Evolutionary conservation across 1,140 invertebrate species (phyloP), one percentile per base, ranked within the genome.

Genomic region (Papilio glaucus): DNA sequence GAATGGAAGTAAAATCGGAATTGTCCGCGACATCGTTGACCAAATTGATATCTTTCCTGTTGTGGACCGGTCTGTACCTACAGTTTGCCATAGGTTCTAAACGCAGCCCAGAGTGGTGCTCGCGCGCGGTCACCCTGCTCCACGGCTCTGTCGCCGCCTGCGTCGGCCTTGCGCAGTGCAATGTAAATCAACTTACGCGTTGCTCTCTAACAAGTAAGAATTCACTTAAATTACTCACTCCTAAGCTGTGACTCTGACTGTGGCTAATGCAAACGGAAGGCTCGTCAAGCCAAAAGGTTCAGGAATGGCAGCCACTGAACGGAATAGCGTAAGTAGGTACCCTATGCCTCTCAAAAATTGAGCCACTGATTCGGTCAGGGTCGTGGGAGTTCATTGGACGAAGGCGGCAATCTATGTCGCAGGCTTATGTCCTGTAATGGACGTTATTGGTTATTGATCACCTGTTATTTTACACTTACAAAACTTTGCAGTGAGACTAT

Each of bases 111-210:
- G 94, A 94, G 74, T 94, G 88, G 84, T 85, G 80, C 38, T 91
- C 87, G 0, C 83, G 94, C 39, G 74, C 90, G 2, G 72, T 94
- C 6, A 91, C 91, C 0, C 77, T 94, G 4, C 71, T 93, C 0
- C 94, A 94, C 72, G 94, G 92, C 1, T 77, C 75, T 26, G 79
- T 94, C 0, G 86, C 90, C 1, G 80, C 88, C 4, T 74, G 86
- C 12, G 70, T 88, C 1, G 94, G 94, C 0, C 70, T 93, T 18
- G 76, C 80, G 37, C 93, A 94, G 72, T 94, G 94, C 72, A 75
- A 77, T n/a, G 60, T 84, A 0, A 63, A 45, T 4, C 67, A 37
- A 10, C 39, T 89, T 4, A 71, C 83, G 9, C 70, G 71, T 63
- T 79, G 65, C 29, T 79, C 78, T 9, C 77, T 90, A 4, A 80